These are phyloP conservation scores for Nycteola revayana DNA, from an alignment of 2,888 invertebrate species.

Conservation along the genomic window DNA sequence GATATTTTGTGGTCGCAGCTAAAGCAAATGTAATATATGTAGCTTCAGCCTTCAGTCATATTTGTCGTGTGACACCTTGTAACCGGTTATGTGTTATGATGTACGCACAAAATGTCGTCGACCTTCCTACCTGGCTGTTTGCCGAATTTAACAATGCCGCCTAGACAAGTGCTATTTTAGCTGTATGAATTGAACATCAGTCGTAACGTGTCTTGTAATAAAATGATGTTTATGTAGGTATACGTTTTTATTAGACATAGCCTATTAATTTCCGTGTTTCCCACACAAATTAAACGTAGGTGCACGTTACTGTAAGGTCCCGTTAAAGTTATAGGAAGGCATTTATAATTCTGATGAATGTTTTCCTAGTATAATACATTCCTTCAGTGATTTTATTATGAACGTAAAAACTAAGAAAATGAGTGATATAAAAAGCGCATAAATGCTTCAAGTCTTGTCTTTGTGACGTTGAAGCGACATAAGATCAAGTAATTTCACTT, in stretches of 20 bases:
- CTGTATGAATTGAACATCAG: slow-evolving; percentile 27
- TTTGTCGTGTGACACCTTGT: slow-evolving; percentile 9
- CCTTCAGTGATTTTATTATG: no score
- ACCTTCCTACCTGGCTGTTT: slow-evolving; percentile 42
- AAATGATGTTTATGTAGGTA: slow-evolving; percentile 22
- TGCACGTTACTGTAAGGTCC: slow-evolving; percentile 26
- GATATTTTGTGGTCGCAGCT: no score
- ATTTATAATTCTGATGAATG: slow-evolving; percentile 11
- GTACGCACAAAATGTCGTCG: slow-evolving; percentile 38
- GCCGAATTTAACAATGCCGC: slow-evolving; percentile 39
- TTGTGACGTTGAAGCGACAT: slow-evolving; percentile 2
- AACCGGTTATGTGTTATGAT: slow-evolving; percentile 19
- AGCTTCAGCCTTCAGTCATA: slow-evolving; percentile 15
- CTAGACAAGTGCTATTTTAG: slow-evolving; percentile 37
- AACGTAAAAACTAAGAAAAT: no score
- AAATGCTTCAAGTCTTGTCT: no score
- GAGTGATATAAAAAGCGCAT: no score
- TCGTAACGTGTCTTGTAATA: slow-evolving; percentile 13
- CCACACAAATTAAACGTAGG: slow-evolving; percentile 43
- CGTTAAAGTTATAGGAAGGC: slow-evolving; percentile 14
- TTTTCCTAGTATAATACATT: no score
- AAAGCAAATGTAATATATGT: slow-evolving; percentile 12
- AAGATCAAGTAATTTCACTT: slow-evolving; percentile 35
- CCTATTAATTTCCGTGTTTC: slow-evolving; percentile 47
- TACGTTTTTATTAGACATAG: slow-evolving; percentile 18